Conservation (phyloP, 2,797 vertebrate genomes). For the Botia kubotai region DNA sequence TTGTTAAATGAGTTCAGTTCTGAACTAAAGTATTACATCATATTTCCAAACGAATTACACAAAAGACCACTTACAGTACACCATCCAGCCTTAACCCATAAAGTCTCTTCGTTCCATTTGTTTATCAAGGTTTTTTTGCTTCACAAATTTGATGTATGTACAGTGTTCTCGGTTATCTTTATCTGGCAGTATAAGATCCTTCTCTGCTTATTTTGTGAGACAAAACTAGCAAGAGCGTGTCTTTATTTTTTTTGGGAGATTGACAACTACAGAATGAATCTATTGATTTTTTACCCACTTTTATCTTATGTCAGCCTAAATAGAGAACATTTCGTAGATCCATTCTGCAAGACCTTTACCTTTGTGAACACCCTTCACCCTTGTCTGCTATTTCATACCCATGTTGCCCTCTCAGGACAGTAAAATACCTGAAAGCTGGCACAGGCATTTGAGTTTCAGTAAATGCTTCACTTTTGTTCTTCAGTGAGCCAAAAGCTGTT, state of each 20-base stretch:
- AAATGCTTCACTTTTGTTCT: conserved; percentile 26
- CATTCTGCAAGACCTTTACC: conserved; percentile 39
- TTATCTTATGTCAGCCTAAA: conserved; percentile 48
- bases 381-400: background rate
- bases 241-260: conserved; percentile 51
- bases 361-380: conserved; percentile 28
- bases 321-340: conserved; percentile 45
- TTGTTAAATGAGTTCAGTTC: conserved; percentile 34
- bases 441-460: background rate
- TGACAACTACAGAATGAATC: conserved; percentile 51
- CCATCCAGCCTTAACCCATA: conserved; percentile 7
- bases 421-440: conserved; percentile 32
- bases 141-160: conserved; percentile 49
- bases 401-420: conserved; percentile 19
- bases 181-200: conserved; percentile 36
- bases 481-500: conserved; percentile 4
- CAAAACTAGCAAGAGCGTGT: conserved; percentile 33
- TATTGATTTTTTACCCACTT: conserved; percentile 57
- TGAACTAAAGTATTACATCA: conserved; percentile 7
- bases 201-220: conserved; percentile 27
- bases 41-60: background rate
- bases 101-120: background rate
- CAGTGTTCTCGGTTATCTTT: conserved; percentile 16
- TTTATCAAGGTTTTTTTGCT: conserved; percentile 21
- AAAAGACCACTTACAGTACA: conserved; percentile 24